phyloP scores from a whole-genome alignment of 2,797 vertebrate species.

The Myotis daubentonii region DNA sequence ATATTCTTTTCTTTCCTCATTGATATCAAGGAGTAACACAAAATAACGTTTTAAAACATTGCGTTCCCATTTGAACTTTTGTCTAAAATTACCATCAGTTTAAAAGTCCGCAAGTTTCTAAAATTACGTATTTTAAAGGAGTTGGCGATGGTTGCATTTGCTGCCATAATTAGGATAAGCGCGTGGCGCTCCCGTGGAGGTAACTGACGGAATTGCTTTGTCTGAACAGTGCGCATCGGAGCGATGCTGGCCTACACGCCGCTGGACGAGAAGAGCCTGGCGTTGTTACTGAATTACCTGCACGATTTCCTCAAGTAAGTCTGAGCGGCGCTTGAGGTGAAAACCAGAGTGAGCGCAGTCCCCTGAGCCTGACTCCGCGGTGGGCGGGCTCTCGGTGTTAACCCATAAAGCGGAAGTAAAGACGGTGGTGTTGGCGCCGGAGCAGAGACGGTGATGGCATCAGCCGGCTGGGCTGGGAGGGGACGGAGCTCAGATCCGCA shows the following conservation, averaged over 20 bases:
- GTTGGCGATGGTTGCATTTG: neutral
- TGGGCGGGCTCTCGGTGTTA: too few relatives aligned
- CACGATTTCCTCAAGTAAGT: conserved; percentile 99
- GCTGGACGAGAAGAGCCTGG: conserved; percentile 97
- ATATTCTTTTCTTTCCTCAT: neutral
- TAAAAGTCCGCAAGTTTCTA: neutral
- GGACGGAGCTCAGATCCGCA: neutral
- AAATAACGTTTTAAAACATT: neutral
- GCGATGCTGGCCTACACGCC: conserved; percentile 99
- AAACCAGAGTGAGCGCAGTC: neutral
- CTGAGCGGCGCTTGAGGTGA: neutral
- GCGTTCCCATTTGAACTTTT: neutral
- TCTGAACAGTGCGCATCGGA: conserved; percentile 92
- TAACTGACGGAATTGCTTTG: neutral
- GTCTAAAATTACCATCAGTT: neutral
- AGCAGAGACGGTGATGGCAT: neutral
- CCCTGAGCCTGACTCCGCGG: too few relatives aligned
- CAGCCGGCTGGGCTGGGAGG: neutral
- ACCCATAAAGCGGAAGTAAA: too few relatives aligned
- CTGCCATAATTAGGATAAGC: neutral
- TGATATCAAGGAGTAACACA: neutral
- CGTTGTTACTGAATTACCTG: conserved; percentile 95
- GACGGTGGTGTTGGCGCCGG: neutral
- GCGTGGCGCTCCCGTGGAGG: neutral
- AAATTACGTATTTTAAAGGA: neutral